Conservation (phyloP, 2,113 vertebrate species). For the Casuarius casuarius region DNA sequence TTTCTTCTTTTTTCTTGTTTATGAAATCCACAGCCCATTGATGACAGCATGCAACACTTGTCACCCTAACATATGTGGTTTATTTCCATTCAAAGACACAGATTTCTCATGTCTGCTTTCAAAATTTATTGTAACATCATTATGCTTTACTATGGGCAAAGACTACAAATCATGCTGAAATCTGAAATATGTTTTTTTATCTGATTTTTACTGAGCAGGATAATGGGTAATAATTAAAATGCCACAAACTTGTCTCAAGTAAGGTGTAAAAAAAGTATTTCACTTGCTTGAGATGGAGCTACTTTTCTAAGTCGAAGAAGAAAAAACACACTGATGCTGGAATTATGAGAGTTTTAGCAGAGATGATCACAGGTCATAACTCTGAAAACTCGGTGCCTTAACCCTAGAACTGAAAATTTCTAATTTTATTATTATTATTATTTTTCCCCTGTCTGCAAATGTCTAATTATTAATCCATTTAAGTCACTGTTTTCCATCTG, state of each 20-base stretch:
- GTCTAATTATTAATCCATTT: no score
- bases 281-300: background rate
- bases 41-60: background rate
- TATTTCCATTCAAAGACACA: background rate
- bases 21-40: background rate
- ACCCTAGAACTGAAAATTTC: background rate
- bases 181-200: background rate
- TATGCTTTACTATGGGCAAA: background rate
- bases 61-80: background rate
- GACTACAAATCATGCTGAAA: background rate
- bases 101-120: background rate
- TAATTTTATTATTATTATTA: background rate
- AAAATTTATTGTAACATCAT: background rate
- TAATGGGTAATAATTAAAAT: constrained; percentile 44
- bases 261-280: background rate
- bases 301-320: background rate
- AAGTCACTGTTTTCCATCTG: background rate
- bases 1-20: background rate
- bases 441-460: background rate
- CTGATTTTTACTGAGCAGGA: background rate
- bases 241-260: constrained; percentile 23
- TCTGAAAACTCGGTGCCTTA: background rate
- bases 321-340: background rate
- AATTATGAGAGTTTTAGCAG: background rate
- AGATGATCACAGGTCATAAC: background rate